Percentiles rank a stretch among this genome's conserved stretches.
Conservation (phyloP, 1,140 invertebrate species). For the Rhagoletis zephyria region DNA sequence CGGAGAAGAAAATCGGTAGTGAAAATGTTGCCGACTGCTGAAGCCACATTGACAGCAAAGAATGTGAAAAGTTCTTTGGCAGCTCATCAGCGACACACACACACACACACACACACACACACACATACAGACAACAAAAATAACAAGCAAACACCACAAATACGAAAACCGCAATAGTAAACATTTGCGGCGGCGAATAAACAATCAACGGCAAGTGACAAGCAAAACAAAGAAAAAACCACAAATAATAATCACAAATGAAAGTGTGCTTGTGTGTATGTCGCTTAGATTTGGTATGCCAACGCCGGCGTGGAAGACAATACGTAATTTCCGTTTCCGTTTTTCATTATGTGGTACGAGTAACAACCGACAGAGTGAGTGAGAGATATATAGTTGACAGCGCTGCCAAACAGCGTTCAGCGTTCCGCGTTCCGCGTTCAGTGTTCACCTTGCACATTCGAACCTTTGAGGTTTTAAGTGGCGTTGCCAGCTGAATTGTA, state of each 20-base stretch:
- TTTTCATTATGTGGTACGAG: slow-evolving; percentile 50
- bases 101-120: not conserved
- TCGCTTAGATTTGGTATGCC: not conserved
- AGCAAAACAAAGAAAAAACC: not conserved
- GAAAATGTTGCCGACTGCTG: slow-evolving; percentile 6
- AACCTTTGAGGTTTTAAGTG: not conserved
- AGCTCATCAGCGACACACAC: not conserved
- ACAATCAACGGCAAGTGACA: not conserved
- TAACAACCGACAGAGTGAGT: not conserved
- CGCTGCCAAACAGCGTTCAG: not conserved
- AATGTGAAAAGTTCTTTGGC: slow-evolving; percentile 28
- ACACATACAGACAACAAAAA: not conserved
- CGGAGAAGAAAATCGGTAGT: not conserved
- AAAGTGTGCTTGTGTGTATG: not conserved
- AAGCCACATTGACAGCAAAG: not conserved
- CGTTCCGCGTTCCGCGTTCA: not conserved
- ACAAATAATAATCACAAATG: not conserved
- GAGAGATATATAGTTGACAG: not conserved
- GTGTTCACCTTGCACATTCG: not conserved
- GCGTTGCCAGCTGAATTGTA: not conserved
- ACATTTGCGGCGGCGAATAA: slow-evolving; percentile 1
- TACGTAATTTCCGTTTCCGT: slow-evolving; percentile 54
- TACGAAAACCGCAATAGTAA: not conserved
- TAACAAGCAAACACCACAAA: not conserved
- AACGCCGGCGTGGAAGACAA: slow-evolving; percentile 24